A percentile compares a stretch with the other conserved stretches of the same genome.
Conservation (phyloP, 2,797 vertebrate genomes). For the Sitta carolinensis region DNA sequence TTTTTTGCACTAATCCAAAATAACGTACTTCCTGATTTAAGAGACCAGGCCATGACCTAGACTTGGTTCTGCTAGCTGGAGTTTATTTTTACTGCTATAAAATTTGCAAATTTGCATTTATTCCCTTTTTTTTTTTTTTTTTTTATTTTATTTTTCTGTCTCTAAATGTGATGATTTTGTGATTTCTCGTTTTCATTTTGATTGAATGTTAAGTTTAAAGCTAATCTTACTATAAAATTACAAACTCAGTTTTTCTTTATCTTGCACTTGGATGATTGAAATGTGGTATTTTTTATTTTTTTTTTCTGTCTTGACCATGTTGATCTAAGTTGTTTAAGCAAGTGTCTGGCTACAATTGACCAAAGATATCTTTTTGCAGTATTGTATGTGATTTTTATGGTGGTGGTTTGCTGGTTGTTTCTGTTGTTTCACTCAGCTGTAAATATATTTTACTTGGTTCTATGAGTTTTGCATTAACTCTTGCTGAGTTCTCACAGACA, state of each 20-base stretch:
- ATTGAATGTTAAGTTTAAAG: neutral
- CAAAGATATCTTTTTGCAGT: neutral
- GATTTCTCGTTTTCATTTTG: neutral
- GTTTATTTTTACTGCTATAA: slow-evolving; percentile 8
- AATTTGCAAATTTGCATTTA: neutral
- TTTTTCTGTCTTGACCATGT: neutral
- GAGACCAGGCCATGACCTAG: neutral
- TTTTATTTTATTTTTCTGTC: neutral
- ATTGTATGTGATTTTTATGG: too few species aligned
- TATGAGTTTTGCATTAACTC: too few species aligned
- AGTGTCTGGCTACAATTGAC: neutral
- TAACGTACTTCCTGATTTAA: slow-evolving; percentile 13
- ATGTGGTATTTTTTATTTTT: neutral
- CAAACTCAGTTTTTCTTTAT: neutral
- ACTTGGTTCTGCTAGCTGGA: neutral
- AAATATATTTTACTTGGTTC: too few species aligned
- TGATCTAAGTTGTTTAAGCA: neutral
- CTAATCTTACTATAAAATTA: neutral
- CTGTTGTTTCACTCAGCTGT: too few species aligned
- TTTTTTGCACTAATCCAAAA: neutral
- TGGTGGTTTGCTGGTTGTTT: too few species aligned
- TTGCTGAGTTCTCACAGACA: too few species aligned
- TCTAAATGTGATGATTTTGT: neutral
- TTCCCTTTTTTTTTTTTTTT: neutral
- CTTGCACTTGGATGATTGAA: neutral